These are phyloP conservation scores for Cryptocephalus moraei DNA, from an alignment of 2,888 invertebrate genomes.

Conservation along the genomic window DNA sequence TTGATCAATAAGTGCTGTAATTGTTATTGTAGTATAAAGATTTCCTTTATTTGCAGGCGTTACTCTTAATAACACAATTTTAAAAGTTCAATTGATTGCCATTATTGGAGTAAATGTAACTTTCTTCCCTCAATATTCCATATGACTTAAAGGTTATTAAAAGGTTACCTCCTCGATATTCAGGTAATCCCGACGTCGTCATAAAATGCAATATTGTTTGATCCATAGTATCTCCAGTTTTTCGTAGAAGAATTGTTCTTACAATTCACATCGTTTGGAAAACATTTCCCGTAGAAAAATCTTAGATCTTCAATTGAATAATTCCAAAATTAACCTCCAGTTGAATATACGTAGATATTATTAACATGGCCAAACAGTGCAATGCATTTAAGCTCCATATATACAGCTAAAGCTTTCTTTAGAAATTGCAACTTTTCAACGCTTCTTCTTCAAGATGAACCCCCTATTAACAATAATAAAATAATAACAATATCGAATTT, in stretches of 20 bases:
- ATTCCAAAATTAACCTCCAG: conserved; percentile 46
- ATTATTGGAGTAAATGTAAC: no score
- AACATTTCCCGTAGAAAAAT: conserved; percentile 42
- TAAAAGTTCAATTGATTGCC: conserved; percentile 23
- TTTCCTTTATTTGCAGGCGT: conserved; percentile 61
- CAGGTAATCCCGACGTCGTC: conserved; percentile 26
- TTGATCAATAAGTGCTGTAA: conserved; percentile 68
- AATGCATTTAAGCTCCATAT: conserved; percentile 51
- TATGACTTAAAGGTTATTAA: conserved; percentile 53
- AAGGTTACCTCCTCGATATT: conserved; percentile 69
- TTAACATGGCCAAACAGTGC: conserved; percentile 53
- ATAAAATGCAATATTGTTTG: conserved; percentile 54
- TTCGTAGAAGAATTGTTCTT: conserved; percentile 29
- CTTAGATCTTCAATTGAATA: conserved; percentile 53
- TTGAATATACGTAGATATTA: conserved; percentile 50
- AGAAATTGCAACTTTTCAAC: conserved; percentile 52
- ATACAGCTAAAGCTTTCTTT: conserved; percentile 44
- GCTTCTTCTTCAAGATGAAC: no score
- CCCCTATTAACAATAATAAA: no score
- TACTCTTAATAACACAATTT: conserved; percentile 51
- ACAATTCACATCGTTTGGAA: conserved; percentile 36
- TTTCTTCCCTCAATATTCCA: conserved; percentile 80
- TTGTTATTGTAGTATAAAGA: conserved; percentile 67
- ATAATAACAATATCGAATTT: no score
- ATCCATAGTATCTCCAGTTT: conserved; percentile 53